Evolutionary conservation across 1,140 invertebrate genomes (phyloP), one percentile per base, ranked within the genome.

Genomic region (Drosophila guanche): DNA sequence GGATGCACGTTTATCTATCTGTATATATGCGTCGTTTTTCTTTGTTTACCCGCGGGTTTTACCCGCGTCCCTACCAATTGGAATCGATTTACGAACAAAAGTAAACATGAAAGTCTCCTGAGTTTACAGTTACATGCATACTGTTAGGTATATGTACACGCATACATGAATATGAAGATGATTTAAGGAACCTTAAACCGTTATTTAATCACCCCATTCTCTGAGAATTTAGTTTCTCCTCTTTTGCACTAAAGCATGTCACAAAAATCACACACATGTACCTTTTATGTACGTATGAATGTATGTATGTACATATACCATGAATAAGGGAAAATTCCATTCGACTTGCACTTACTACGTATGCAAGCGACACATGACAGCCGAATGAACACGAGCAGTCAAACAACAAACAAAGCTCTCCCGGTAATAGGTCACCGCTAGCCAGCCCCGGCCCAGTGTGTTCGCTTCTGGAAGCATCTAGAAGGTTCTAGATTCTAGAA

Each of bases 291-390:
- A 25, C 78, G 42, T 2, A 47, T 14, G 5, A n/a, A 33, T n/a
- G 7, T 3, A 5, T 23, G 25, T 40, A 52, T 41, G 51, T 40
- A 62, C 12, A 41, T 20, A 20, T 20, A 62, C 12, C 29, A 25
- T 78, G 68, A 71, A 81, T 73, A 85, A 70, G 42, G 81, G 81
- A 86, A 86, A 88, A 75, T 88, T 86, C 83, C 81, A 85, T 85
- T 85, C 83, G 83, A 85, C 61, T 67, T 76, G 65, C 69, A 81
- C 57, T 73, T 70, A 66, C 56, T 73, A 71, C 76, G 80, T 62
- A 67, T 12, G 80, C 68, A 84, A 76, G 60, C 20, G 2, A 29
- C 16, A 20, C 16, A 20, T 20, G 22, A 66, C 54, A 71, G 46
- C 29, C 16, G 50, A 8, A 29, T 42, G 20, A 12, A 16, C 8